Conservation (phyloP, 1,140 invertebrate genomes). For the Drosophila elegans region DNA sequence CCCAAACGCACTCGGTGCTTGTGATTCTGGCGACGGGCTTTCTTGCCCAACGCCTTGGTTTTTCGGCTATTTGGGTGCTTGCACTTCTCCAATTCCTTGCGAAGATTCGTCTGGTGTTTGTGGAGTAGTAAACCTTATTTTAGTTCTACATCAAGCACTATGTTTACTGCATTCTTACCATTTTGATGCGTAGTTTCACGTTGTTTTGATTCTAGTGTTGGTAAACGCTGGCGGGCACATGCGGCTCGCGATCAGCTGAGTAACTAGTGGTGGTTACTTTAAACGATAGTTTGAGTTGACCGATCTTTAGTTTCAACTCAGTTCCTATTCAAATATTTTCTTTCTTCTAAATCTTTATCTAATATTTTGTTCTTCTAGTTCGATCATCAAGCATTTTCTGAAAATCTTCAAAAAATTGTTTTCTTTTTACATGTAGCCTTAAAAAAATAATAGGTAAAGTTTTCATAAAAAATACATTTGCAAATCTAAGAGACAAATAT, state of each 20-base stretch:
- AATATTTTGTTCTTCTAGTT: no score
- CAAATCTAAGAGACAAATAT: no score
- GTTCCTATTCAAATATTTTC: no score
- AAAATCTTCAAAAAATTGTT: no score
- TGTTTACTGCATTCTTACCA: slow-evolving; percentile 4
- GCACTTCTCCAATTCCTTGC: slow-evolving; percentile 86
- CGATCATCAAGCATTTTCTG: no score
- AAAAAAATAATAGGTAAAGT: no score
- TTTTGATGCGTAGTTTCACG: slow-evolving; percentile 18
- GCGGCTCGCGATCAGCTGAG: slow-evolving; percentile 14
- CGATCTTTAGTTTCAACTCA: no score
- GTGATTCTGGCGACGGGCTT: slow-evolving; percentile 87
- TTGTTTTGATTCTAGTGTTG: slow-evolving; percentile 32
- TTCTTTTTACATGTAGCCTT: no score
- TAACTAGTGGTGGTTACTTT: neutral
- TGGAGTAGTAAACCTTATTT: neutral
- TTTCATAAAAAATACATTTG: no score
- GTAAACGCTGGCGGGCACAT: slow-evolving; percentile 5
- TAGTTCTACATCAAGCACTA: neutral
- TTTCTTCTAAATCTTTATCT: no score
- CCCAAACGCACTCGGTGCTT: slow-evolving; percentile 88
- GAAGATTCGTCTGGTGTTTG: slow-evolving; percentile 71
- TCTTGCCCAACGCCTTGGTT: slow-evolving; percentile 88
- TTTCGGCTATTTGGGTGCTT: slow-evolving; percentile 93
- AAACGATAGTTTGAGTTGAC: neutral